Percentiles rank a stretch among this genome's conserved stretches.
These are phyloP conservation scores for Bombus confusus DNA, from an alignment of 1,140 invertebrate genomes.

Conservation along the genomic window DNA sequence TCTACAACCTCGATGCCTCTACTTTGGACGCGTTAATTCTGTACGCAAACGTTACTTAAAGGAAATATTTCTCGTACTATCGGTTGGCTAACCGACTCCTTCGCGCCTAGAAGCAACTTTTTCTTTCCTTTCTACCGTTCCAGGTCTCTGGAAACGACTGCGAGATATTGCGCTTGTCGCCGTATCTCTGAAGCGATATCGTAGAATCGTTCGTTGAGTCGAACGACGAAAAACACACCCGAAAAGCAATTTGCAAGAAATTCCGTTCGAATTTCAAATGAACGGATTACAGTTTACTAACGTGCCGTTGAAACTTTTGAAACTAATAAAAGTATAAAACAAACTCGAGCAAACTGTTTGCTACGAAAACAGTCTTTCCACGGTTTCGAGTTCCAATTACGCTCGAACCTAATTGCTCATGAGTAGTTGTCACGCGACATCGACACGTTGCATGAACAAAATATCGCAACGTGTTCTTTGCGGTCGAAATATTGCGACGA, in stretches of 20 bases:
- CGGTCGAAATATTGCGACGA: not conserved
- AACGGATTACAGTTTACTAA: too few species aligned
- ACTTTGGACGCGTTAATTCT: not conserved
- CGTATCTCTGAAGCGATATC: not conserved
- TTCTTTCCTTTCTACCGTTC: too few species aligned
- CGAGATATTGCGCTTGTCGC: too few species aligned
- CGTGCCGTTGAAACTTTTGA: too few species aligned
- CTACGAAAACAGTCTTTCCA: too few species aligned
- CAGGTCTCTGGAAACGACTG: too few species aligned
- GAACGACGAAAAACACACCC: too few species aligned
- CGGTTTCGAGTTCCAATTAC: not conserved
- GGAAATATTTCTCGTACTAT: not conserved
- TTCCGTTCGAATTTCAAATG: too few species aligned
- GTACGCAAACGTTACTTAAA: not conserved
- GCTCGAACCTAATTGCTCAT: not conserved
- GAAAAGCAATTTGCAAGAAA: too few species aligned
- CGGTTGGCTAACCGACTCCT: too few species aligned
- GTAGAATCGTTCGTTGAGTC: not conserved
- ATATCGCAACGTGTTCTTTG: not conserved
- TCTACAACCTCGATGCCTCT: not conserved
- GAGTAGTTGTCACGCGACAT: not conserved
- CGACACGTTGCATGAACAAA: too few species aligned
- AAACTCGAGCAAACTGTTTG: not conserved
- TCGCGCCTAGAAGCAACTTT: too few species aligned
- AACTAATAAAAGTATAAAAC: not conserved